Base-by-base conservation (phyloP, 2,888 invertebrate species). In the Eilema caniola region DNA sequence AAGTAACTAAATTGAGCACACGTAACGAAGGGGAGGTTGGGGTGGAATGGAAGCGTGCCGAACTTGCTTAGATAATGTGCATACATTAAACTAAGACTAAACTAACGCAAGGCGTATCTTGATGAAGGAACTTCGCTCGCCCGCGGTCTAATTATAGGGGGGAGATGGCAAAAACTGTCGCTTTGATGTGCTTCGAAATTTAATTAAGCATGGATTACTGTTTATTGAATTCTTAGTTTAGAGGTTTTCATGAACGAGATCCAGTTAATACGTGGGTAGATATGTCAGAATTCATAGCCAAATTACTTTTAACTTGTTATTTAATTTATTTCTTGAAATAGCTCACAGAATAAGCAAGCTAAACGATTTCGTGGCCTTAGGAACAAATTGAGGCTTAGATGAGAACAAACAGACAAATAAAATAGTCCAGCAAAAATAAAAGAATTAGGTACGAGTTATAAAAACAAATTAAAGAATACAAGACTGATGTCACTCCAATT, bases 1-100 rank as follows among this genome's bases (percentile, higher is more conserved):
- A n/a, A 71, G 72, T 81, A 87, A 87, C 87, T 86, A 90, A 92
- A 90, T 91, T 91, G 89, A 88, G 90, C 87, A 84, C 87, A 90
- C 88, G 88, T 89, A 88, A 87, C 84, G 83, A 83, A 86, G 77
- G 71, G 80, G 82, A 77, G 82, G 83, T 72, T 69, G 80, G 83
- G 80, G 82, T 80, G 80, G 81, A 82, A 83, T 81, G 82, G 82
- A 83, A 83, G 85, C 85, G 85, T 82, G 78, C 86, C 86, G 89
- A 92, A 92, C 90, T 94, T 92, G 93, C 94, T 95, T 94, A 95
- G 95, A 94, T 95, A 95, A 95, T 94, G 93, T 94, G 95, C 94
- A 95, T 95, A 94, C 92, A 95, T 95, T 95, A 95, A 94, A 94
- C 94, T 94, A 92, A 92, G 92, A 88, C 91, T 87, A 89, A 95